Evolutionary conservation across 2,113 vertebrate species (phyloP).

Genomic region (Dolichotis patagonum): DNA sequence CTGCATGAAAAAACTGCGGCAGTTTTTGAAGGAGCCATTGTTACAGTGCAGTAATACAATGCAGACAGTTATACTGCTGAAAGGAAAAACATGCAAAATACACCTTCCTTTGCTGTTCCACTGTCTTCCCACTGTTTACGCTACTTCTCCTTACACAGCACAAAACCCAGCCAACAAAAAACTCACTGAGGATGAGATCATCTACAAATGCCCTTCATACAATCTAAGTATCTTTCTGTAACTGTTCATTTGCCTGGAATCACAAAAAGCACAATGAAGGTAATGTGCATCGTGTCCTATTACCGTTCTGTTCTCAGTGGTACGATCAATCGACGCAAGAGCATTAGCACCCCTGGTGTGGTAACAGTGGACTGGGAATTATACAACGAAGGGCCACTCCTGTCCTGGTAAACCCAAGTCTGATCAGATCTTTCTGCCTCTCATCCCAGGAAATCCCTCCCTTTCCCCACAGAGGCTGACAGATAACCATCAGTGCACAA

Average conservation of each 20-base stretch:
- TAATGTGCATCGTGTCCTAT: not conserved
- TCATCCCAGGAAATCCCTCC: conserved; percentile 63
- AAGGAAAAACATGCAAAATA: conserved; percentile 45
- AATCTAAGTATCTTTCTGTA: fast-evolving
- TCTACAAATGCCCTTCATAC: not conserved
- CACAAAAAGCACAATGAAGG: not conserved
- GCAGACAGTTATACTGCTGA: not conserved
- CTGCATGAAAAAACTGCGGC: conserved; percentile 61
- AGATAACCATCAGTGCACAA: conserved; percentile 82
- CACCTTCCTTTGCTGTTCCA: not conserved
- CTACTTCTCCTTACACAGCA: not conserved
- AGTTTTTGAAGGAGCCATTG: conserved; percentile 10
- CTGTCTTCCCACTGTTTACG: not conserved
- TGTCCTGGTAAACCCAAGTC: conserved; percentile 33
- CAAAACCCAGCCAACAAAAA: not conserved
- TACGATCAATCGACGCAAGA: not conserved
- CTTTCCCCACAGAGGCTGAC: conserved; percentile 72
- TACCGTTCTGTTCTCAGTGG: not conserved
- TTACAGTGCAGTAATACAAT: fast-evolving
- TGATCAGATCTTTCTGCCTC: conserved; percentile 36
- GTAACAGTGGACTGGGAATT: not conserved
- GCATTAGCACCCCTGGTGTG: conserved; percentile 43
- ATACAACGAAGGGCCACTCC: not conserved
- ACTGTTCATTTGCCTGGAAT: not conserved
- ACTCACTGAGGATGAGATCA: conserved; percentile 10